phyloP scores from a whole-genome alignment of 2,888 invertebrate genomes.

The Caenorhabditis sp. region DNA sequence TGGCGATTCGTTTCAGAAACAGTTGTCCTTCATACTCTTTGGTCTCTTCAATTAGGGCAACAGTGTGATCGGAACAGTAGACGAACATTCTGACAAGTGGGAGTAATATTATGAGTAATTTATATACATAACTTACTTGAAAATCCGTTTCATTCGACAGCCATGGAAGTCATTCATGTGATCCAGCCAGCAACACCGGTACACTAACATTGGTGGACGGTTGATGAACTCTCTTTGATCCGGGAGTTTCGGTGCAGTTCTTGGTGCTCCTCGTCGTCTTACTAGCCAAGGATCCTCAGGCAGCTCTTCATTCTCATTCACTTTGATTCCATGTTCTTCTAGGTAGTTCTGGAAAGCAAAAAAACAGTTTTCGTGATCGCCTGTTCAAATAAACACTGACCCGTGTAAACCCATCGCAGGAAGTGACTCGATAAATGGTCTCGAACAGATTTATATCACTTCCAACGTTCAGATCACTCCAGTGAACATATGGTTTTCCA shows the following conservation, averaged over 20 bases:
- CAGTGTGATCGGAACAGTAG: conserved; percentile 69
- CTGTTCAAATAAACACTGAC: conserved; percentile 23
- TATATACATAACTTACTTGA: conserved; percentile 39
- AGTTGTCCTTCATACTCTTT: conserved; percentile 74
- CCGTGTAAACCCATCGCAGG: conserved; percentile 65
- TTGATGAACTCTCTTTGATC: conserved; percentile 66
- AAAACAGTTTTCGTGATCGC: background rate
- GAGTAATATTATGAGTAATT: background rate
- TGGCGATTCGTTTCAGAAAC: conserved; percentile 68
- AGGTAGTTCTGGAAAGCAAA: conserved; percentile 66
- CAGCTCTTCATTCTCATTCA: conserved; percentile 65
- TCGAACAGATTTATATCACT: conserved; percentile 69
- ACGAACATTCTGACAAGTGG: conserved; percentile 62
- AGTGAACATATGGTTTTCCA: conserved; percentile 67
- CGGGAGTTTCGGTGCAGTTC: conserved; percentile 58
- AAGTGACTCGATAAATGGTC: conserved; percentile 65
- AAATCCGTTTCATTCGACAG: conserved; percentile 62
- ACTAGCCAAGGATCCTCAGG: conserved; percentile 71
- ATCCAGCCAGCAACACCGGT: conserved; percentile 71
- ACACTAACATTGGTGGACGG: conserved; percentile 62
- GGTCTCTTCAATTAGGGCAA: conserved; percentile 71
- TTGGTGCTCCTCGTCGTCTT: conserved; percentile 43
- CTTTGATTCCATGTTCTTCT: conserved; percentile 68
- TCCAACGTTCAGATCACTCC: conserved; percentile 71
- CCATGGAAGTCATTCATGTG: conserved; percentile 68